A percentile compares a stretch with the other conserved stretches of the same genome.
Evolutionary conservation across 2,113 vertebrate genomes (phyloP).

Genomic region (Triplophysa rosa): DNA sequence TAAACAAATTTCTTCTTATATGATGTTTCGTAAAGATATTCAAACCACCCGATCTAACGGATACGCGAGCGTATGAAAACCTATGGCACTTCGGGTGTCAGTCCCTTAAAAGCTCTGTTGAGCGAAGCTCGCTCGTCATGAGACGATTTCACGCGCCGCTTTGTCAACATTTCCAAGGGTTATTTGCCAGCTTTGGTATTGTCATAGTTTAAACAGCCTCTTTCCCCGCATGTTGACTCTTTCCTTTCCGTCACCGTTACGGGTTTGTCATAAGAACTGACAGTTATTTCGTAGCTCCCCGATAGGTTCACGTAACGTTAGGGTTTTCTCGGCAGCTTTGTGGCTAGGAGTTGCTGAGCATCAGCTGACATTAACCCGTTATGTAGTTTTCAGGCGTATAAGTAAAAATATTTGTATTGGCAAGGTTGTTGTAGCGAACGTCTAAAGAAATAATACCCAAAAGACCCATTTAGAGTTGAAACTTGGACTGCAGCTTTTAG

Average conservation of each 20-base stretch:
- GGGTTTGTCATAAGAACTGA: background rate
- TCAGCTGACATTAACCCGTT: slow-evolving; percentile 22
- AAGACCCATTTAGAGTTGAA: background rate
- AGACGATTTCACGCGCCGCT: slow-evolving; percentile 33
- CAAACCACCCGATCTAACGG: background rate
- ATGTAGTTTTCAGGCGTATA: background rate
- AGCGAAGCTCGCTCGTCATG: slow-evolving; percentile 18
- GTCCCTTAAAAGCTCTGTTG: background rate
- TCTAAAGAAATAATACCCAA: background rate
- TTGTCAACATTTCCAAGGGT: slow-evolving; percentile 27
- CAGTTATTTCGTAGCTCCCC: background rate
- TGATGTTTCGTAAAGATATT: background rate
- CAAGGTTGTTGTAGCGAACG: background rate
- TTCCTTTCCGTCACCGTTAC: background rate
- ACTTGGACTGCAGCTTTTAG: background rate
- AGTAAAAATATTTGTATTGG: background rate
- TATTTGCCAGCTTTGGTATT: background rate
- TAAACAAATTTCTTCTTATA: background rate
- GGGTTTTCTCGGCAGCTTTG: slow-evolving; percentile 26
- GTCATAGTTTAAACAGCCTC: background rate
- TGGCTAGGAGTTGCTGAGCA: slow-evolving; percentile 9
- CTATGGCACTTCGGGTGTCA: background rate
- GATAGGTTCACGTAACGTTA: slow-evolving; percentile 23
- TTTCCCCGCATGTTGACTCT: background rate
- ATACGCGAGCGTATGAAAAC: background rate